These are phyloP conservation scores for Danionella dracula DNA, from an alignment of 2,797 vertebrate genomes.

Conservation along the genomic window DNA sequence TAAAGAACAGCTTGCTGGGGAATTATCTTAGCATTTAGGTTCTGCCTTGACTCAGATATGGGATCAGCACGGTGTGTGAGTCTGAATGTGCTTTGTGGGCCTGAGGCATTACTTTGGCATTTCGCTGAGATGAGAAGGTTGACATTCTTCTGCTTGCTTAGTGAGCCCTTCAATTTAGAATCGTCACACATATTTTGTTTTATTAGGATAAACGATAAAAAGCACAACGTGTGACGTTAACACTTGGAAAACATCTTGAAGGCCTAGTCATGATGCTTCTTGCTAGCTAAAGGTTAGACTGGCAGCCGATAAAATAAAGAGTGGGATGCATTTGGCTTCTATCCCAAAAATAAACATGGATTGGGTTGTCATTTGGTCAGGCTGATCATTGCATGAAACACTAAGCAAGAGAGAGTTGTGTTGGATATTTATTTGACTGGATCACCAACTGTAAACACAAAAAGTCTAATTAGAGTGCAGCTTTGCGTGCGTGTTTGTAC, in stretches of 20 bases:
- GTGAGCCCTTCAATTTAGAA: constrained; percentile 46
- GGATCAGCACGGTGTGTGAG: constrained; percentile 49
- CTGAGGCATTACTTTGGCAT: constrained; percentile 64
- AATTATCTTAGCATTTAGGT: constrained; percentile 60
- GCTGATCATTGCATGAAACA: constrained; percentile 43
- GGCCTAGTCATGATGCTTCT: constrained; percentile 50
- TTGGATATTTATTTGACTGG: constrained; percentile 52
- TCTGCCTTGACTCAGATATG: constrained; percentile 53
- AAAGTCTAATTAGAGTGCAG: constrained; percentile 44
- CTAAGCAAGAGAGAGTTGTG: constrained; percentile 32
- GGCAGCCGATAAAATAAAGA: constrained; percentile 53
- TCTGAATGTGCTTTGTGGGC: constrained; percentile 15
- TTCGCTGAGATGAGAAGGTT: constrained; percentile 57
- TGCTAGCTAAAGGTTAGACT: constrained; percentile 60
- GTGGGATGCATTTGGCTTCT: constrained; percentile 51
- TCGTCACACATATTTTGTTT: constrained; percentile 45
- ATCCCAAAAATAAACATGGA: constrained; percentile 46
- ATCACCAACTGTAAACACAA: constrained; percentile 28
- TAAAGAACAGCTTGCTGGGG: constrained; percentile 44
- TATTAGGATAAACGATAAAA: constrained; percentile 66
- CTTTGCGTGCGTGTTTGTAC: neutral
- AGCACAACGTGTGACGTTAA: constrained; percentile 48
- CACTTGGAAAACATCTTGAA: constrained; percentile 48
- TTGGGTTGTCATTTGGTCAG: constrained; percentile 30
- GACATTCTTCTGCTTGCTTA: constrained; percentile 59